These are phyloP conservation scores for Pachliopta kotzebuea DNA, from an alignment of 2,888 invertebrate species.

Conservation along the genomic window DNA sequence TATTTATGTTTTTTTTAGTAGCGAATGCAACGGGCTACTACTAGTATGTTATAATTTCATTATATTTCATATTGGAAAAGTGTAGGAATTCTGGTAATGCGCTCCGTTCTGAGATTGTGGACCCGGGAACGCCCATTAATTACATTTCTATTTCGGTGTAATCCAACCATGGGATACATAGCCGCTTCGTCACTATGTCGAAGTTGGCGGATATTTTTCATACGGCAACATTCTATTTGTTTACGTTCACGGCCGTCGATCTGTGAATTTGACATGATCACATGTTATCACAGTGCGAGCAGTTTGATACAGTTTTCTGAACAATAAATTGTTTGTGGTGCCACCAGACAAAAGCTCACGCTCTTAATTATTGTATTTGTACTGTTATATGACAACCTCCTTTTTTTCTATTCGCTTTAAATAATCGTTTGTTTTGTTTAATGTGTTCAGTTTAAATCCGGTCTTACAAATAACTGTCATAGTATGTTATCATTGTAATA, in stretches of 20 bases:
- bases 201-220: slow-evolving; percentile 46
- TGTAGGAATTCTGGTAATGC: slow-evolving; percentile 56
- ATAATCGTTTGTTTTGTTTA: no score
- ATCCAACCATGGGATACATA: slow-evolving; percentile 65
- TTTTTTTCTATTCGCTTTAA: no score
- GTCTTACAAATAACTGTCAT: no score
- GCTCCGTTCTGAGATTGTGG: slow-evolving; percentile 62
- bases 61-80: slow-evolving; percentile 30
- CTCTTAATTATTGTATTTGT: no score
- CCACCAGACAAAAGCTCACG: no score
- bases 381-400: no score
- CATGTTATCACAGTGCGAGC: slow-evolving; percentile 12
- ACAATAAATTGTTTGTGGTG: slow-evolving; percentile 8
- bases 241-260: slow-evolving; percentile 1
- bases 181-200: slow-evolving; percentile 59
- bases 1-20: no score
- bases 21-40: no score
- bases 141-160: slow-evolving; percentile 70
- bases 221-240: slow-evolving; percentile 32
- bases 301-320: slow-evolving; percentile 1
- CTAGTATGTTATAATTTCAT: background rate
- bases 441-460: no score
- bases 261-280: slow-evolving; percentile 9
- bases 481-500: no score
- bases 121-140: slow-evolving; percentile 66